Evolutionary conservation across 2,797 vertebrate species (phyloP).

Genomic region (Phalloptychus januarius): DNA sequence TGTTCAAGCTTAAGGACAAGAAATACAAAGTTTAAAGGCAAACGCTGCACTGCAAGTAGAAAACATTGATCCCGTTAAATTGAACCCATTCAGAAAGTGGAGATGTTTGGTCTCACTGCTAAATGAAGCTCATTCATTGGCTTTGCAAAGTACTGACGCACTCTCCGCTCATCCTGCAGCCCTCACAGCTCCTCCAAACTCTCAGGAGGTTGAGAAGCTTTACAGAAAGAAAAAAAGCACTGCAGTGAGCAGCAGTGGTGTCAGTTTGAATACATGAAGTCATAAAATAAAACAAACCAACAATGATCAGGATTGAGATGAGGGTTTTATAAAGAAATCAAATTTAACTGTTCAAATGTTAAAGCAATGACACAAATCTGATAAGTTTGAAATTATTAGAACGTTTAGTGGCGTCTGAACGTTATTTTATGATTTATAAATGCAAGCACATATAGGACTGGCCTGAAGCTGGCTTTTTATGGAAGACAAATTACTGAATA

Average conservation of each 20-base stretch:
- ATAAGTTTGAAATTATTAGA: background rate
- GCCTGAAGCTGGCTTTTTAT: constrained; percentile 35
- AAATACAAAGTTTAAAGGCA: constrained; percentile 44
- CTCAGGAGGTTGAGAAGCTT: constrained; percentile 29
- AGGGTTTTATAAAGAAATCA: constrained; percentile 36
- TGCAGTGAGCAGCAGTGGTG: constrained; percentile 25
- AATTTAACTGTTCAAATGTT: constrained; percentile 18
- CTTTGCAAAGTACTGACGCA: constrained; percentile 29
- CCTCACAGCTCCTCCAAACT: constrained; percentile 39
- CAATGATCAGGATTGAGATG: constrained; percentile 27
- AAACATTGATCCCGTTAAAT: constrained; percentile 70
- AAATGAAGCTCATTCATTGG: constrained; percentile 59
- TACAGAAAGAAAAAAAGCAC: constrained; percentile 10
- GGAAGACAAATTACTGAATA: constrained; percentile 26
- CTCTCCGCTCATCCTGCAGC: constrained; percentile 38
- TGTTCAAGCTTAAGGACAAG: constrained; percentile 45
- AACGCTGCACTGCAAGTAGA: constrained; percentile 30
- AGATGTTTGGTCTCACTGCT: constrained; percentile 67
- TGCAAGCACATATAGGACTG: constrained; percentile 49
- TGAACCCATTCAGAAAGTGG: constrained; percentile 56
- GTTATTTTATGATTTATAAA: constrained; percentile 33
- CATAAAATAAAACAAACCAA: constrained; percentile 38
- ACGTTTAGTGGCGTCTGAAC: background rate
- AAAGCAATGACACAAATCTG: background rate
- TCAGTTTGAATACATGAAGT: constrained; percentile 16